Evolutionary conservation across 2,888 invertebrate species (phyloP).

Genomic region (Stomorhina lunata): DNA sequence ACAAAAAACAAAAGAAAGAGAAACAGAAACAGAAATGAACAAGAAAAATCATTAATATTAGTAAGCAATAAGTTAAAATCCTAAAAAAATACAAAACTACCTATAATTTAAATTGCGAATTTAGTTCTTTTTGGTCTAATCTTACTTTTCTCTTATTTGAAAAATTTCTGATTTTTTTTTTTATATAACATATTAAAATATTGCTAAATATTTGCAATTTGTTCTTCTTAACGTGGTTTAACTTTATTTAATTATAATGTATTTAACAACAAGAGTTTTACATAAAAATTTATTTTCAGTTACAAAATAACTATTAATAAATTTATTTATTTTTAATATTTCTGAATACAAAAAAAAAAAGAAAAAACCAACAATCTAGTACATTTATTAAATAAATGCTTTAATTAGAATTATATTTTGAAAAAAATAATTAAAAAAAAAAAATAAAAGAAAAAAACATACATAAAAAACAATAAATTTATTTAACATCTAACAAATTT

Average conservation of each 20-base stretch:
- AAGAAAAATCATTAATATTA: constrained; percentile 45
- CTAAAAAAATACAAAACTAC: background rate
- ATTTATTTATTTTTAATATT: constrained; percentile 41
- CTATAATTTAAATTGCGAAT: background rate
- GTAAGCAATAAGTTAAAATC: constrained; percentile 30
- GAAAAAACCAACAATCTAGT: constrained; percentile 40
- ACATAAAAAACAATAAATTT: constrained; percentile 17
- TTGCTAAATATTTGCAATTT: constrained; percentile 24
- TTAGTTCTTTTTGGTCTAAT: background rate
- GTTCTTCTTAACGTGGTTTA: constrained; percentile 22
- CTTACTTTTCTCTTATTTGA: constrained; percentile 3
- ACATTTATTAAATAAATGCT: constrained; percentile 61
- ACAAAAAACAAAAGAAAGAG: background rate
- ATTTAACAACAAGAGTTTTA: constrained; percentile 10
- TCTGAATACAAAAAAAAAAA: too few relatives aligned
- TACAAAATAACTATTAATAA: constrained; percentile 9
- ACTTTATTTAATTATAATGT: constrained; percentile 17
- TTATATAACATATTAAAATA: background rate
- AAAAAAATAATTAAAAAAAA: constrained; percentile 21
- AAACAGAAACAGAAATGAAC: background rate
- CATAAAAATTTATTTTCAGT: constrained; percentile 5
- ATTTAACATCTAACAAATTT: constrained; percentile 17
- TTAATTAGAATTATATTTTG: constrained; percentile 50
- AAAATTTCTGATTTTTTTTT: constrained; percentile 35
- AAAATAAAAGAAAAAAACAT: background rate